Evolutionary conservation across 2,888 invertebrate genomes (phyloP).

Genomic region (Zele albiditarsus): DNA sequence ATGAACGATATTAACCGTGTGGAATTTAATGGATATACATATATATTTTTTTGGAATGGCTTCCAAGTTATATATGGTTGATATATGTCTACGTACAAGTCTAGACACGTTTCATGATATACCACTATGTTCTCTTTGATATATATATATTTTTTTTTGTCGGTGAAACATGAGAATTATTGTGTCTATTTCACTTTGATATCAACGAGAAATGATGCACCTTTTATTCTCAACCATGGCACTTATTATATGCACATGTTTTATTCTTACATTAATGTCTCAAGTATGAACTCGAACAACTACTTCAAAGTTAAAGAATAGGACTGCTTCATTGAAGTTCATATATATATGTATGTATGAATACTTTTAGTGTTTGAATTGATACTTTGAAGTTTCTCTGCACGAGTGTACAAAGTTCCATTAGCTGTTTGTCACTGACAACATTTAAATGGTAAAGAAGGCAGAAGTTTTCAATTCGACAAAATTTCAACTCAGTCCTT

Average conservation of each 20-base stretch:
- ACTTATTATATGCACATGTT: background rate
- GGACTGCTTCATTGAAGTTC: no score
- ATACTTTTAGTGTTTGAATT: background rate
- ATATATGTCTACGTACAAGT: background rate
- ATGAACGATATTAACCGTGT: constrained; percentile 8
- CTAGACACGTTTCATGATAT: background rate
- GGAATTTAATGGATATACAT: background rate
- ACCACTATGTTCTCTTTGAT: background rate
- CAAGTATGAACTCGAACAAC: background rate
- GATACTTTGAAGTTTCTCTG: background rate
- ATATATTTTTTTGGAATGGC: background rate
- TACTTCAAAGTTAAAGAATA: background rate
- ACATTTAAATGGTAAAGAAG: background rate
- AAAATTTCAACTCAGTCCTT: background rate
- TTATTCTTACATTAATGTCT: background rate
- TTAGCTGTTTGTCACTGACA: background rate
- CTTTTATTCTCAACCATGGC: background rate
- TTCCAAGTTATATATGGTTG: background rate
- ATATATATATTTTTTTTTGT: background rate
- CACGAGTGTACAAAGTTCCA: background rate
- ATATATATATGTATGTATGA: background rate
- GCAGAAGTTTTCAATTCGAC: background rate
- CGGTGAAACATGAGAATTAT: background rate
- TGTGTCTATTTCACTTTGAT: background rate
- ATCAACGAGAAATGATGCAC: constrained; percentile 7